Conservation (phyloP, 1,140 invertebrate genomes). For the Papilio glaucus region DNA sequence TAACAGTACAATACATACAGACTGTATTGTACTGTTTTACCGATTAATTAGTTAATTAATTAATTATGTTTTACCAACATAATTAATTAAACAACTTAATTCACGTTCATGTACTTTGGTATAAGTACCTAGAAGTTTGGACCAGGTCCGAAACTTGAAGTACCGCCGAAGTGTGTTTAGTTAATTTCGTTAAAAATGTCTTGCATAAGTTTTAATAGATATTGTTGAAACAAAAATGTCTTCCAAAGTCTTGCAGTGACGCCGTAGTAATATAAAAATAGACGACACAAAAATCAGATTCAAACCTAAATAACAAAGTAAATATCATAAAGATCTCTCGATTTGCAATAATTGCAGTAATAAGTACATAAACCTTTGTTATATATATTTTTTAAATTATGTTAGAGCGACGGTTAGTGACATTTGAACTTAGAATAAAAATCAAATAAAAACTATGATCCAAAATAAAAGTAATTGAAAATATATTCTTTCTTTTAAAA, state of each 20-base stretch:
- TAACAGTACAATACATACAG: background rate
- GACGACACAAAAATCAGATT: conserved; percentile 39
- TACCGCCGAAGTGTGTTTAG: too few relatives aligned
- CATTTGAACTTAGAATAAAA: conserved; percentile 74
- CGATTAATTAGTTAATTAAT: background rate
- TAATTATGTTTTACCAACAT: too few relatives aligned
- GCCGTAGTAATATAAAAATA: background rate
- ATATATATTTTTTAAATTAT: conserved; percentile 58
- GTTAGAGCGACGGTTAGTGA: conserved; percentile 66
- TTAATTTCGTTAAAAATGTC: too few relatives aligned
- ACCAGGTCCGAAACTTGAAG: too few relatives aligned
- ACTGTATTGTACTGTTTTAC: conserved; percentile 24
- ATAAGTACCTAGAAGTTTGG: too few relatives aligned
- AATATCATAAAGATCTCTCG: conserved; percentile 60
- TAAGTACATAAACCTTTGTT: conserved; percentile 78
- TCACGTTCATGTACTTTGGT: too few relatives aligned
- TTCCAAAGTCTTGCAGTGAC: background rate
- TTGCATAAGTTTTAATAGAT: too few relatives aligned
- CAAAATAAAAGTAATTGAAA: conserved; percentile 49
- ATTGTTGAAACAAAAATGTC: too few relatives aligned
- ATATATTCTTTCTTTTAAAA: conserved; percentile 52
- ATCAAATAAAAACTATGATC: conserved; percentile 49
- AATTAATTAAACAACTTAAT: too few relatives aligned
- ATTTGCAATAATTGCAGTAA: conserved; percentile 52
- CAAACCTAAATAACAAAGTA: conserved; percentile 50